Percentiles rank a stretch among this genome's conserved stretches.
These are phyloP conservation scores for Raja brachyura DNA, from an alignment of 2,113 vertebrate species.

Conservation along the genomic window DNA sequence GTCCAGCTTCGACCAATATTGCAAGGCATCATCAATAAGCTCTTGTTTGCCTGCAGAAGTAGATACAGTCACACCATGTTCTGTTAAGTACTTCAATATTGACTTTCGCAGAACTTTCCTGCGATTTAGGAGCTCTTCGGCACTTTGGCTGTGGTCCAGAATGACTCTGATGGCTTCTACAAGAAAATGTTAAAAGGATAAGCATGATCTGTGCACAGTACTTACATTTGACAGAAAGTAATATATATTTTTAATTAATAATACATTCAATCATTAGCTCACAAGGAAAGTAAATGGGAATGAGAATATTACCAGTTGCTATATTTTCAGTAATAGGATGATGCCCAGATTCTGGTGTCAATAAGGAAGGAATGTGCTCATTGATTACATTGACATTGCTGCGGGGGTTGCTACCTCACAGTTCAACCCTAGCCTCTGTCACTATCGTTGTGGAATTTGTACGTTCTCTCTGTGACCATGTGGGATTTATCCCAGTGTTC, in stretches of 20 bases:
- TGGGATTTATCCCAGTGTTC: too few relatives aligned
- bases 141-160: slow-evolving; percentile 69
- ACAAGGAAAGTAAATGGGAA: neutral
- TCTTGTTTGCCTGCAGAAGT: slow-evolving; percentile 77
- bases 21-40: slow-evolving; percentile 64
- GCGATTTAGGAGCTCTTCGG: slow-evolving; percentile 77
- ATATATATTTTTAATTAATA: neutral
- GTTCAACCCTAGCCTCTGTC: too few relatives aligned
- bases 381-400: too few relatives aligned
- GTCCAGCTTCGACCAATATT: slow-evolving; percentile 60
- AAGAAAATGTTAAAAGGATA: slow-evolving; percentile 39
- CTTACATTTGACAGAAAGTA: neutral
- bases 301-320: neutral
- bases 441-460: too few relatives aligned
- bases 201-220: neutral
- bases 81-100: slow-evolving; percentile 79
- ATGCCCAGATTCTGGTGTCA: neutral
- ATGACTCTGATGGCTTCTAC: slow-evolving; percentile 74
- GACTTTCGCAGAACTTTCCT: slow-evolving; percentile 77
- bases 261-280: neutral
- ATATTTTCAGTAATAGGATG: neutral
- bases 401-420: too few relatives aligned
- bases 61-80: slow-evolving; percentile 59
- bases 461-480: too few relatives aligned
- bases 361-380: too few relatives aligned